These are phyloP conservation scores for Polymixis flavicincta DNA, from an alignment of 2,888 invertebrate genomes.

Conservation along the genomic window DNA sequence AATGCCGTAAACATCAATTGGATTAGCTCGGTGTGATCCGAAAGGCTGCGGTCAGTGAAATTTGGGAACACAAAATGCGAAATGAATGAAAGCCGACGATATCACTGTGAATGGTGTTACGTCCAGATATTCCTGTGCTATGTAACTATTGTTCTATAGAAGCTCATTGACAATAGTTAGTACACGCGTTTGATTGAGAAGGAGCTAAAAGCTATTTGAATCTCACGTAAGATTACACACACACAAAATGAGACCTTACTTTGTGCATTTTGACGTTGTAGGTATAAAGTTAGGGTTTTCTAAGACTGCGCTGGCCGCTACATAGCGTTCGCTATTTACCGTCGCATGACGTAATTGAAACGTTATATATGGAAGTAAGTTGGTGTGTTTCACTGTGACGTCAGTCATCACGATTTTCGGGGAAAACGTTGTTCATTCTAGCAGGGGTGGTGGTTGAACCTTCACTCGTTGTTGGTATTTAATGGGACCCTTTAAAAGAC, in stretches of 20 bases:
- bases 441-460: no score
- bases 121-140: conserved; percentile 5
- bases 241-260: not conserved
- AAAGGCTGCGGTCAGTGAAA: conserved; percentile 49
- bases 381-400: not conserved
- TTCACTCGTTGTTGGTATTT: no score
- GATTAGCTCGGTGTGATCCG: conserved; percentile 38
- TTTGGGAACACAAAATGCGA: conserved; percentile 43
- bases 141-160: conserved; percentile 10
- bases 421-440: not conserved
- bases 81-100: conserved; percentile 41
- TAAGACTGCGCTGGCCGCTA: not conserved
- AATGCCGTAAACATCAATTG: conserved; percentile 45
- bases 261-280: not conserved
- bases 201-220: conserved; percentile 1
- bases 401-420: not conserved
- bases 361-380: not conserved
- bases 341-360: not conserved
- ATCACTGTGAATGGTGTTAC: conserved; percentile 32
- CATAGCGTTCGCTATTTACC: not conserved
- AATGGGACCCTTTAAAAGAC: not conserved
- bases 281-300: not conserved
- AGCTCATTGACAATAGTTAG: not conserved
- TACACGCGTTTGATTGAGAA: conserved; percentile 2
- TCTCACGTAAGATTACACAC: not conserved